A percentile compares a stretch with the other conserved stretches of the same genome.
Evolutionary conservation across 2,113 vertebrate genomes (phyloP).

Genomic region (Bubo blakistoni): DNA sequence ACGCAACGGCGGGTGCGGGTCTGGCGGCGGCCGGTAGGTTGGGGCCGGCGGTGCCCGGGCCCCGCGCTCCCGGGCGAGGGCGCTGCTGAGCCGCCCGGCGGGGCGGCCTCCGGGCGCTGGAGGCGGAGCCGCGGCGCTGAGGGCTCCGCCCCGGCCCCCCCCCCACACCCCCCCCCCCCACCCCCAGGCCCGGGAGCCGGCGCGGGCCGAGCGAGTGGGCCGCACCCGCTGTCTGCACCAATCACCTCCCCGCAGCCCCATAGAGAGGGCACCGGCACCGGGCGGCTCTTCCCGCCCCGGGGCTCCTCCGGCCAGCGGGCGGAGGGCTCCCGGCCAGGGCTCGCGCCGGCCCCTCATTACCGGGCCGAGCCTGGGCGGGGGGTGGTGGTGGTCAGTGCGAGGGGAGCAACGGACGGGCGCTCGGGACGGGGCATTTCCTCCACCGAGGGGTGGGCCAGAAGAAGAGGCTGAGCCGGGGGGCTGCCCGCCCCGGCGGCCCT

Average conservation of each 20-base stretch:
- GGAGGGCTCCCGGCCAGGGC: background rate
- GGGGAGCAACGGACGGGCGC: background rate
- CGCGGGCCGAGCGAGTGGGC: background rate
- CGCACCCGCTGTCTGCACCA: conserved; percentile 16
- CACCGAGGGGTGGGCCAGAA: background rate
- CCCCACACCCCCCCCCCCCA: too few species aligned
- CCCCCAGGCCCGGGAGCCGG: background rate
- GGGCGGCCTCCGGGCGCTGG: background rate
- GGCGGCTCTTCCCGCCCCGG: background rate
- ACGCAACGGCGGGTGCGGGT: conserved; percentile 63
- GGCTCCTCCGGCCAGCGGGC: background rate
- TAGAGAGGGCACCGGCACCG: background rate
- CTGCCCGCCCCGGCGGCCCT: background rate
- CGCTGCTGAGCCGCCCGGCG: background rate
- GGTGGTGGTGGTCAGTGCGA: background rate
- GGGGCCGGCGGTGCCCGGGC: conserved; percentile 15
- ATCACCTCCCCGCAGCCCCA: background rate
- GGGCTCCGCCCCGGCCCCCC: background rate
- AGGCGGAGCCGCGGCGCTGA: background rate
- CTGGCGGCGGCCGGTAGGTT: conserved; percentile 71
- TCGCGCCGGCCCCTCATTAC: background rate
- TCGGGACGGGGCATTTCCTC: background rate
- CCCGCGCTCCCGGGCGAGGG: background rate
- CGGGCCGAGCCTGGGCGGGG: background rate
- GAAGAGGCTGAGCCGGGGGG: background rate